Conservation (phyloP, 2,888 invertebrate species). For the Caenorhabditis plicata region DNA sequence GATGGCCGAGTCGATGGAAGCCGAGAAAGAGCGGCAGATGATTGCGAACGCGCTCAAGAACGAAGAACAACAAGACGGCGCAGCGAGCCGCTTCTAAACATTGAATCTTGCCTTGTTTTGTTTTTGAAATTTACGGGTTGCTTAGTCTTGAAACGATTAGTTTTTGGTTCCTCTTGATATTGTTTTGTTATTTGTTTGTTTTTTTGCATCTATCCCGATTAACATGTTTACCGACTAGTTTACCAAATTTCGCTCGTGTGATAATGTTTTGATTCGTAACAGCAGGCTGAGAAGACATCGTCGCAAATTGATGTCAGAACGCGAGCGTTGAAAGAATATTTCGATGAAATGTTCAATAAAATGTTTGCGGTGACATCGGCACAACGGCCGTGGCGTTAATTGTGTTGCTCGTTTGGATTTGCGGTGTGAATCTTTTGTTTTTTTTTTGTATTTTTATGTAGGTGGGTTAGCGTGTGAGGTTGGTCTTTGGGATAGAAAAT, state of each 20-base stretch:
- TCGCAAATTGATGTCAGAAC: too few relatives aligned
- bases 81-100: neutral
- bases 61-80: neutral
- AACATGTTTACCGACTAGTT: too few relatives aligned
- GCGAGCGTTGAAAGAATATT: slow-evolving; percentile 28
- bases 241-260: too few relatives aligned
- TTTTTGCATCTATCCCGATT: too few relatives aligned
- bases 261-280: too few relatives aligned
- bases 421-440: too few relatives aligned
- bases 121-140: too few relatives aligned
- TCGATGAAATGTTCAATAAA: slow-evolving; percentile 27
- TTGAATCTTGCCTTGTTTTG: neutral
- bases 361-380: slow-evolving; percentile 29
- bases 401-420: neutral
- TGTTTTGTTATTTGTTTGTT: neutral
- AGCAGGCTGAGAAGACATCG: too few relatives aligned
- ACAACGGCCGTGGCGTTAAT: slow-evolving; percentile 26
- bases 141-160: too few relatives aligned
- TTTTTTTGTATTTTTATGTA: neutral
- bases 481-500: too few relatives aligned
- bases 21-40: slow-evolving; percentile 26
- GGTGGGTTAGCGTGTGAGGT: too few relatives aligned
- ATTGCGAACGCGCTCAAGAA: slow-evolving; percentile 22
- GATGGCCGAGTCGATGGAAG: slow-evolving; percentile 24
- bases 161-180: neutral